These are phyloP conservation scores for Cantharis rustica DNA, from an alignment of 2,888 invertebrate species.

Conservation along the genomic window DNA sequence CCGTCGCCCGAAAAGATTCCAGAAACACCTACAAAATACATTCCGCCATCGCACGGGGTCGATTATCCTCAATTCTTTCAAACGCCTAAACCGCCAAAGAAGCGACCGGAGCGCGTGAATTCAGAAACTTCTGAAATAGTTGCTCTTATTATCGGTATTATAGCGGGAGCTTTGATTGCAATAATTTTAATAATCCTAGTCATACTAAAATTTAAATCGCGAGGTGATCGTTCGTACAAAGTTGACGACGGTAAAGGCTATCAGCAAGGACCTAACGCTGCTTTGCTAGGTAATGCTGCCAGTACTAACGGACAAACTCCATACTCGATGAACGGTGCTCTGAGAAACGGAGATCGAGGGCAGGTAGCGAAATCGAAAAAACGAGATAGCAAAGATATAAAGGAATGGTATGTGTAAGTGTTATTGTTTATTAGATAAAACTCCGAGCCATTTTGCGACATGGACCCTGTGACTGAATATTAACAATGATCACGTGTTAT, in stretches of 20 bases:
- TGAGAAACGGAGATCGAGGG: slow-evolving; percentile 56
- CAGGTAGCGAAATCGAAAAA: slow-evolving; percentile 61
- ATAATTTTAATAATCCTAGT: slow-evolving; percentile 88
- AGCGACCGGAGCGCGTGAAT: slow-evolving; percentile 60
- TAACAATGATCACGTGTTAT: slow-evolving; percentile 20
- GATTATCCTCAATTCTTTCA: slow-evolving; percentile 49
- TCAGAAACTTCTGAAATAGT: slow-evolving; percentile 75
- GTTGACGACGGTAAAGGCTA: slow-evolving; percentile 84
- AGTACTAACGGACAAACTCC: slow-evolving; percentile 57
- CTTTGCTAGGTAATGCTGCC: slow-evolving; percentile 67
- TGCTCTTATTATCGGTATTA: slow-evolving; percentile 84
- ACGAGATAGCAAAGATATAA: slow-evolving; percentile 84
- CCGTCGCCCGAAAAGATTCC: slow-evolving; percentile 37
- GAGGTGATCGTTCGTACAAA: slow-evolving; percentile 90
- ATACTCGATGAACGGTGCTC: slow-evolving; percentile 59
- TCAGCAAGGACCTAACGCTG: slow-evolving; percentile 80
- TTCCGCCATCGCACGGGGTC: slow-evolving; percentile 47
- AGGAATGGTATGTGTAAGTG: slow-evolving; percentile 93
- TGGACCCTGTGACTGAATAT: slow-evolving; percentile 23
- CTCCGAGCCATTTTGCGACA: slow-evolving; percentile 49
- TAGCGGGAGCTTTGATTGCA: slow-evolving; percentile 88
- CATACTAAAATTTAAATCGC: slow-evolving; percentile 85
- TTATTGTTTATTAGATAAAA: slow-evolving; percentile 32
- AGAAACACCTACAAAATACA: slow-evolving; percentile 36
- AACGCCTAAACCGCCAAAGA: slow-evolving; percentile 51